Base-by-base conservation (phyloP, 2,888 invertebrate species). In the Selenia dentaria region DNA sequence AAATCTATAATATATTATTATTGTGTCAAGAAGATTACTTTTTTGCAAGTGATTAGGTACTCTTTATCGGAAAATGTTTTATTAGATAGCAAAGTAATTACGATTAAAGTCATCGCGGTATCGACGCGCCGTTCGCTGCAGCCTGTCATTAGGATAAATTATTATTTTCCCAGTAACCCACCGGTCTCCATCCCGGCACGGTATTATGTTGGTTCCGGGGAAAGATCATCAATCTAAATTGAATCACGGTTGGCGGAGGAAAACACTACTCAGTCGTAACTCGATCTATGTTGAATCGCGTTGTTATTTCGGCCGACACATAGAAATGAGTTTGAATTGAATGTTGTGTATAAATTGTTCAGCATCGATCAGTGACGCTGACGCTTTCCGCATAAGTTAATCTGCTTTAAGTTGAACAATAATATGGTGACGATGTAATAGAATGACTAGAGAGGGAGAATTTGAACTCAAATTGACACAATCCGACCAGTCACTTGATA, bases 191-290 rank as follows among this genome's bases (percentile, higher is more conserved):
- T 33, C 24, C 46, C 46, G 40, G 36, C 10, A 13, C 43, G 47
- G 54, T 59, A 57, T 57, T 57, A 59, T 53, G 59, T 51, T 52
- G 54, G 48, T 52, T 52, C 52, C 52, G 56, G 52, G 39, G 45
- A 47, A 59, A 53, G 57, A 54, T 56, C 57, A 57, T 54, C 54
- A 59, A 57, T 59, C 53, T 57, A 57, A 57, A 59, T 54, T 57
- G 54, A 59, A 59, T 57, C 57, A 57, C 54, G 57, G 42, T 47
- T 33, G 32, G 51, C 28, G 50, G 50, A 59, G 59, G 56, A 56
- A 59, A 59, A 56, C 59, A 56, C 51, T 51, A 54, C 54, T 49
- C 48, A 52, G 40, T 54, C 45, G 59, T 48, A 59, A 59, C 52
- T 56, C 56, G 50, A 56, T 59, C 56, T 54, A 52, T 45, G 53